Conservation (phyloP, 2,797 vertebrate genomes). For the Loris lydekkerianus region DNA sequence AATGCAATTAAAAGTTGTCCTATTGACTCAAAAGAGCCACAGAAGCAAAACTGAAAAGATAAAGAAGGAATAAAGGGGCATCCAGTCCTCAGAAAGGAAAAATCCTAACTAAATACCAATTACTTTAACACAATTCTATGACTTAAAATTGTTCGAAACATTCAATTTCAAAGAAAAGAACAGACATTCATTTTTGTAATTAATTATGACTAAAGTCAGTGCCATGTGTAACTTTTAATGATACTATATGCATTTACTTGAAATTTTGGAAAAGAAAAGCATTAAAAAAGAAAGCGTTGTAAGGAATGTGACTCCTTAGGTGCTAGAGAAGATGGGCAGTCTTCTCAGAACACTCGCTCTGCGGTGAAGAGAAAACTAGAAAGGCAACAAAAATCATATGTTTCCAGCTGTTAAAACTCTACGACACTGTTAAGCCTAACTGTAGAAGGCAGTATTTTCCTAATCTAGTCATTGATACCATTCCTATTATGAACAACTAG, state of each 20-base stretch:
- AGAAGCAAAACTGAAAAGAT: constrained; percentile 10
- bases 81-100: not conserved
- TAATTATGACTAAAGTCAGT: constrained; percentile 14
- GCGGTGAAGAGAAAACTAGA: not conserved
- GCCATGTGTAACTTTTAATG: constrained; percentile 12
- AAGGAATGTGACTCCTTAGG: not conserved
- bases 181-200: not conserved
- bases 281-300: not conserved
- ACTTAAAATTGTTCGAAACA: constrained; percentile 15
- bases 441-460: constrained; percentile 25
- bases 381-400: not conserved
- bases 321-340: not conserved
- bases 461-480: not conserved
- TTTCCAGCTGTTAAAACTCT: constrained; percentile 21
- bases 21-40: constrained; percentile 3
- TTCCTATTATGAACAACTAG: not conserved
- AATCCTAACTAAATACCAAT: not conserved
- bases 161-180: constrained; percentile 17
- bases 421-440: constrained; percentile 29
- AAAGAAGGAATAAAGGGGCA: not conserved
- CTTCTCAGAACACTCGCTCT: not conserved
- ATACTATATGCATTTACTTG: not conserved
- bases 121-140: not conserved
- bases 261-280: constrained; percentile 34
- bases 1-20: constrained; percentile 15